These are phyloP conservation scores for Catocala nupta DNA, from an alignment of 2,888 invertebrate species.

Conservation along the genomic window DNA sequence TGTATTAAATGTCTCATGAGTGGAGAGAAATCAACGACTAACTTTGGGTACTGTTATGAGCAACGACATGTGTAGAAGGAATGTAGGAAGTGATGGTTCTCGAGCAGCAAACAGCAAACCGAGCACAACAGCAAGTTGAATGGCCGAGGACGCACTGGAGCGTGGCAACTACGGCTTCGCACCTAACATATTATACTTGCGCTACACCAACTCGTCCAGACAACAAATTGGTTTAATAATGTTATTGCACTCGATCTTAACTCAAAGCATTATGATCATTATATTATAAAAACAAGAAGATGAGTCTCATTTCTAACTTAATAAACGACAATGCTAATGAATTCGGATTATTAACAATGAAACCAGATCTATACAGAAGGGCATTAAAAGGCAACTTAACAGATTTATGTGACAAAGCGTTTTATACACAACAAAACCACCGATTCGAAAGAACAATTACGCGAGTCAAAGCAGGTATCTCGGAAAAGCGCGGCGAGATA, in stretches of 20 bases:
- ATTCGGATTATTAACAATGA: conserved; percentile 77
- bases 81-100: conserved; percentile 79
- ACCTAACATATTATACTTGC: conserved; percentile 51
- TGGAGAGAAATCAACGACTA: conserved; percentile 23
- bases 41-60: conserved; percentile 30
- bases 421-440: conserved; percentile 82
- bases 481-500: conserved; percentile 81
- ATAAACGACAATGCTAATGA: conserved; percentile 65
- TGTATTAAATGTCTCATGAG: too few species aligned
- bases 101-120: conserved; percentile 73
- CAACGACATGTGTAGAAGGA: conserved; percentile 54
- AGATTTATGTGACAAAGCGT: conserved; percentile 85
- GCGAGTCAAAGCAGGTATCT: conserved; percentile 84
- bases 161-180: conserved; percentile 75
- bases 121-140: conserved; percentile 80
- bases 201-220: conserved; percentile 31
- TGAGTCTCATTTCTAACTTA: conserved; percentile 39
- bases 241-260: conserved; percentile 7
- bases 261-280: neutral
- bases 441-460: conserved; percentile 86
- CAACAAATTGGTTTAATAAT: conserved; percentile 15
- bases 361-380: conserved; percentile 57
- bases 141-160: conserved; percentile 76
- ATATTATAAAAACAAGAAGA: conserved; percentile 15
- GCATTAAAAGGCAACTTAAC: conserved; percentile 72